A percentile compares a stretch with the other conserved stretches of the same genome.
Conservation (phyloP, 30 jellyfish, hydroid and myxozoan species). For the Cassiopea xamachana region DNA sequence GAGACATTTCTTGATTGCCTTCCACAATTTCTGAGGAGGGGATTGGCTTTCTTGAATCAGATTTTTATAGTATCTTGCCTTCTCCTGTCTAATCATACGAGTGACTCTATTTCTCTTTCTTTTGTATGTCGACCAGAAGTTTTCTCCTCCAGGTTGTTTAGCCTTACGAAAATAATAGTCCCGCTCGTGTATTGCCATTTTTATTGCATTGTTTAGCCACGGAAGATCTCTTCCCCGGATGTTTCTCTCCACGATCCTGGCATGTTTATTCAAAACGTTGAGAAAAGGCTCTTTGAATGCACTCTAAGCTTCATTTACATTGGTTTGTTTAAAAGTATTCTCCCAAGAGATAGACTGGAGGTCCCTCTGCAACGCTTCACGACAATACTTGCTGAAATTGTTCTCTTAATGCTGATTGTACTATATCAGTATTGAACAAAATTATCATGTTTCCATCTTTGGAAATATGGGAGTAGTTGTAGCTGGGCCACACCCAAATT, state of each 20-base stretch:
- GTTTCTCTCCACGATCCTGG: background rate
- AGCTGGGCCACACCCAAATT: too few relatives aligned
- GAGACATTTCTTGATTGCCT: constrained; percentile 54
- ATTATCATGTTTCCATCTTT: too few relatives aligned
- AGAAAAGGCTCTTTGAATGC: constrained; percentile 49
- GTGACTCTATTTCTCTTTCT: constrained; percentile 46
- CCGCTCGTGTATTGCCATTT: constrained; percentile 29
- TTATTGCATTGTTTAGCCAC: constrained; percentile 54
- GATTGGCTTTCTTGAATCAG: constrained; percentile 47
- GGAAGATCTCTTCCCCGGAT: constrained; percentile 48
- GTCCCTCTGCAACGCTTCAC: constrained; percentile 63
- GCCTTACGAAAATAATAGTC: constrained; percentile 47
- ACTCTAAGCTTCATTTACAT: constrained; percentile 59
- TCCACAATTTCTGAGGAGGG: constrained; percentile 65
- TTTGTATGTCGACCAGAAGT: constrained; percentile 53
- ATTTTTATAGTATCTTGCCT: constrained; percentile 28
- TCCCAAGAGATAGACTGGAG: constrained; percentile 65
- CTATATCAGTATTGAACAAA: too few relatives aligned
- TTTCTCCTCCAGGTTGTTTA: constrained; percentile 27
- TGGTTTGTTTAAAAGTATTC: constrained; percentile 20
- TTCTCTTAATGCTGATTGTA: too few relatives aligned
- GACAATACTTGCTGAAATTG: constrained; percentile 50
- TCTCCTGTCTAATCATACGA: constrained; percentile 19
- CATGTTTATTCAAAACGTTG: constrained; percentile 42
- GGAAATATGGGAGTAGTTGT: too few relatives aligned